These are phyloP conservation scores for Melanotaenia boesemani DNA, from an alignment of 2,797 vertebrate genomes.

Conservation along the genomic window DNA sequence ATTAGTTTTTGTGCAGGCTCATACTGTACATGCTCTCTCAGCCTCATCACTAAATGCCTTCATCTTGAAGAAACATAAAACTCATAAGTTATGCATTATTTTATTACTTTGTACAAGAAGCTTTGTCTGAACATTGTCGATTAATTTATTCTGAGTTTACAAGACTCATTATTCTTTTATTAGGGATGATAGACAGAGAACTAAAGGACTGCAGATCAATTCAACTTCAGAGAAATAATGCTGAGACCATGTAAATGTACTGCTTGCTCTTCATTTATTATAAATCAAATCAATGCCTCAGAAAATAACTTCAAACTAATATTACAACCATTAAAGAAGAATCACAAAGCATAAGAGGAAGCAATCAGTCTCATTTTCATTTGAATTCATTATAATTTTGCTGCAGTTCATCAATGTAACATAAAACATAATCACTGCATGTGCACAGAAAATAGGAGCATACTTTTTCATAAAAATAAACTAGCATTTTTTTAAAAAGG, in stretches of 20 bases:
- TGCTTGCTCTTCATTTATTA: conserved; percentile 5
- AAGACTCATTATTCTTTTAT: conserved; percentile 54
- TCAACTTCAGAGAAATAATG: conserved; percentile 21
- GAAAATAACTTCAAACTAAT: neutral
- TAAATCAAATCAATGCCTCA: neutral
- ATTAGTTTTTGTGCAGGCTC: conserved; percentile 3
- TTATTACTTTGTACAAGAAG: neutral
- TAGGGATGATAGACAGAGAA: conserved; percentile 29
- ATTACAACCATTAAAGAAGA: conserved; percentile 4
- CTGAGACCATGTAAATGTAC: conserved; percentile 5
- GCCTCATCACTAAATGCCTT: neutral
- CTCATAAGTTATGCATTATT: conserved; percentile 5
- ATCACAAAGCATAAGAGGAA: neutral
- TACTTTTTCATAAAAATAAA: too few species aligned
- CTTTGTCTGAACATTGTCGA: conserved; percentile 16
- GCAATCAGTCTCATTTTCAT: neutral
- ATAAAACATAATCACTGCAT: neutral
- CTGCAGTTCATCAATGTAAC: neutral
- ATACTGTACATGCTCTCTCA: neutral
- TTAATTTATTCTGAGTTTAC: conserved; percentile 25
- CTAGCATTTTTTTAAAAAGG: too few species aligned
- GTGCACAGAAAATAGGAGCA: neutral
- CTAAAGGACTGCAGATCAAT: conserved; percentile 38
- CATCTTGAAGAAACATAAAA: neutral
- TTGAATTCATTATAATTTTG: neutral